These are phyloP conservation scores for Rhynchomys soricoides DNA, from an alignment of 2,113 vertebrate genomes.

Conservation along the genomic window DNA sequence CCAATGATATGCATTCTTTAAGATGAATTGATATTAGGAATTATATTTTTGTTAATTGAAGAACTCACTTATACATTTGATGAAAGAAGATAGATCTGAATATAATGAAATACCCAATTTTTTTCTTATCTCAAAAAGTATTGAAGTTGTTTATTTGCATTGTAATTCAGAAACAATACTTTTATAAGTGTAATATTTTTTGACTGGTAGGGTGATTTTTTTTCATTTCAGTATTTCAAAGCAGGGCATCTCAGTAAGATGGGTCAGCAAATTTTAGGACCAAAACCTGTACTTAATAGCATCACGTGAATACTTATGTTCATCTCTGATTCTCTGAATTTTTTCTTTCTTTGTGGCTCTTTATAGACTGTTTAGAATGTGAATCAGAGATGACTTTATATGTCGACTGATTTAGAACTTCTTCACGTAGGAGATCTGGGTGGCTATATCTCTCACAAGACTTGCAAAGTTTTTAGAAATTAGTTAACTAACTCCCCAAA, in stretches of 20 bases:
- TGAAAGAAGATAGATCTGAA: background rate
- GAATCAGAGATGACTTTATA: too few species aligned
- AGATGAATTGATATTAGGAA: background rate
- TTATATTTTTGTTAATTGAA: background rate
- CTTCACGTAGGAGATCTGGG: too few species aligned
- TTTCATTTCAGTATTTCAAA: background rate
- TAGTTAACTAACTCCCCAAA: too few species aligned
- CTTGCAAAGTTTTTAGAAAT: too few species aligned
- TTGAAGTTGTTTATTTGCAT: background rate
- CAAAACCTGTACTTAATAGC: too few species aligned
- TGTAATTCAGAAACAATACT: background rate
- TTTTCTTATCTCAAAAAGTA: background rate
- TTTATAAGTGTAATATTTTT: background rate
- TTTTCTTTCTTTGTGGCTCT: background rate
- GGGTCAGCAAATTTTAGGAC: background rate
- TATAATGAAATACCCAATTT: background rate
- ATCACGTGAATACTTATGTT: background rate
- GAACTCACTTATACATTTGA: background rate
- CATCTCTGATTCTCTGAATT: background rate
- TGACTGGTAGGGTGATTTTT: background rate
- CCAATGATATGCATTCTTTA: background rate
- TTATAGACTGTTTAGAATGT: too few species aligned
- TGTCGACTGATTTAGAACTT: too few species aligned
- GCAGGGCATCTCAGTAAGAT: background rate
- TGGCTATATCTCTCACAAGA: too few species aligned